Percentiles rank a stretch among this genome's conserved stretches.
Conservation (phyloP, 2,113 vertebrate genomes). For the Nothobranchius furzeri region DNA sequence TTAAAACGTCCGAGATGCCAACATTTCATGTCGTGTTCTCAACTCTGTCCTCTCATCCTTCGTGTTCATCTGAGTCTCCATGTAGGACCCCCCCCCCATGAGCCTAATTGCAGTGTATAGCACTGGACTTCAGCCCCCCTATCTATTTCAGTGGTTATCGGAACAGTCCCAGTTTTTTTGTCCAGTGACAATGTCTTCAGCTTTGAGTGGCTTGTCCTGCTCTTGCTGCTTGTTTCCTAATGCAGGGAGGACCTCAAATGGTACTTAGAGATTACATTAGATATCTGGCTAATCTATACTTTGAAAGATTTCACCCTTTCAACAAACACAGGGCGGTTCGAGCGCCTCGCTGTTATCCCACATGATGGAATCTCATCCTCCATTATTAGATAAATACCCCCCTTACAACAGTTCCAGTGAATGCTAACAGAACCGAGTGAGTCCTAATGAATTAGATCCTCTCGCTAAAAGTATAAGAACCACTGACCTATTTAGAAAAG, state of each 20-base stretch:
- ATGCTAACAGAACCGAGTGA: constrained; percentile 24
- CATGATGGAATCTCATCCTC: constrained; percentile 37
- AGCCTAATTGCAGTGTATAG: constrained; percentile 38
- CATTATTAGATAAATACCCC: constrained; percentile 57
- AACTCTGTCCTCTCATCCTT: not conserved
- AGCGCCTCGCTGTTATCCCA: constrained; percentile 38
- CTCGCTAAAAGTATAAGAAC: constrained; percentile 57
- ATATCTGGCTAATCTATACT: constrained; percentile 23
- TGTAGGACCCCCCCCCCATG: constrained; percentile 3
- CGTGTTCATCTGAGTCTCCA: constrained; percentile 2
- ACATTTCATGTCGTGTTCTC: constrained; percentile 16
- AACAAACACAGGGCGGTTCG: constrained; percentile 19
- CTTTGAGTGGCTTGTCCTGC: not conserved
- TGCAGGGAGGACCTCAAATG: constrained; percentile 9
- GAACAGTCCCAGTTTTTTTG: constrained; percentile 35
- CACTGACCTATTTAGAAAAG: constrained; percentile 34
- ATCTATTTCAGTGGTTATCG: constrained; percentile 65
- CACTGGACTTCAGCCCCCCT: constrained; percentile 33
- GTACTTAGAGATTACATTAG: constrained; percentile 14
- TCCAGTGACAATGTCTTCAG: constrained; percentile 14
- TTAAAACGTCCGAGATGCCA: constrained; percentile 28
- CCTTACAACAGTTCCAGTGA: constrained; percentile 24
- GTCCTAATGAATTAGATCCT: constrained; percentile 59
- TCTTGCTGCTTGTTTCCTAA: constrained; percentile 3
- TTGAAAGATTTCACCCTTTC: constrained; percentile 10